Percentiles rank a stretch among this genome's conserved stretches.
Conservation (phyloP, 2,888 invertebrate genomes). For the Ganaspis brasiliensis region DNA sequence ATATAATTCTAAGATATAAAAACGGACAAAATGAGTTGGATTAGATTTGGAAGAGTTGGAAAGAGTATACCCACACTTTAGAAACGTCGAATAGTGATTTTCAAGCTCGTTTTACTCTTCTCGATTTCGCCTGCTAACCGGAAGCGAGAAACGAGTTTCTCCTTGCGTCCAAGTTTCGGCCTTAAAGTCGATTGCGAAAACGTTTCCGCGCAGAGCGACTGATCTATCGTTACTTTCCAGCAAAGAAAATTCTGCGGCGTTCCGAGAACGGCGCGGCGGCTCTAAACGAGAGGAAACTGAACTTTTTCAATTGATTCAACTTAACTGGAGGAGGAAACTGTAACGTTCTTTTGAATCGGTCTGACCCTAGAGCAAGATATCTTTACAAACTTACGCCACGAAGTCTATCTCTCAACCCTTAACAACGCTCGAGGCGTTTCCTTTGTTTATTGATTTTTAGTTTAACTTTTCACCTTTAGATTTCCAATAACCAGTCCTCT, state of each 20-base stretch:
- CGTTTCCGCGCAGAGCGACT: constrained; percentile 62
- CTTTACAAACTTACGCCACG: constrained; percentile 57
- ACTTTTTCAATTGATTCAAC: constrained; percentile 76
- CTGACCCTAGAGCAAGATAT: constrained; percentile 58
- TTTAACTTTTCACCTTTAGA: background rate
- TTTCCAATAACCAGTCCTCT: background rate
- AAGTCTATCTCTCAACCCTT: constrained; percentile 21
- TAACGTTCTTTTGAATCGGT: constrained; percentile 52
- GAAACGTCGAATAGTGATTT: background rate
- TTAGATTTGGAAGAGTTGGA: background rate
- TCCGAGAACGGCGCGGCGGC: constrained; percentile 56
- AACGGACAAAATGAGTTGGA: background rate
- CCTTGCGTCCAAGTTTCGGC: constrained; percentile 61
- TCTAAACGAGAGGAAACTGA: constrained; percentile 68
- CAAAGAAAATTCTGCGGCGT: constrained; percentile 62
- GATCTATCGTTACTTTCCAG: constrained; percentile 67
- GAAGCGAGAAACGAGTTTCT: constrained; percentile 30
- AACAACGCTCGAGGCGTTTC: constrained; percentile 1
- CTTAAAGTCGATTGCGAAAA: constrained; percentile 53
- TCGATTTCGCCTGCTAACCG: constrained; percentile 19
- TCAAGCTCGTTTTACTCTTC: constrained; percentile 32
- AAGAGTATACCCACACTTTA: background rate
- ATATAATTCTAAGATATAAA: too few species aligned
- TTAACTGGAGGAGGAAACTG: constrained; percentile 68
- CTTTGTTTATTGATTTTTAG: constrained; percentile 28